Conservation (phyloP, 1,140 invertebrate genomes). For the Antheraea mylitta region DNA sequence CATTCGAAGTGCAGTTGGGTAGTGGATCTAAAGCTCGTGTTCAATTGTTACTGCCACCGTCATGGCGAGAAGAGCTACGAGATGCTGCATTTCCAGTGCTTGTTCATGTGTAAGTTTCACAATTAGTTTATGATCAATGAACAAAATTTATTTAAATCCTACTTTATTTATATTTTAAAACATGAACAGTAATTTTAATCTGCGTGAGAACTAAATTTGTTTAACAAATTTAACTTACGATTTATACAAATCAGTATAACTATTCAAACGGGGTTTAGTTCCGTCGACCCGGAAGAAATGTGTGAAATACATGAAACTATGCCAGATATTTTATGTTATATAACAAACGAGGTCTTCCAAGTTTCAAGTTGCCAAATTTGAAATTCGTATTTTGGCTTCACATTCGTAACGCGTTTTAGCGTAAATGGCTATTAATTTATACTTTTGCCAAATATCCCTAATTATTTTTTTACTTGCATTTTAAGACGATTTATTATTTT, state of each 20-base stretch:
- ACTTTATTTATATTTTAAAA: no score
- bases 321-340: constrained; percentile 5
- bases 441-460: constrained; percentile 9
- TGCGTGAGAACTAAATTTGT: neutral
- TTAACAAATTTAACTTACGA: neutral
- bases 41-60: constrained; percentile 88
- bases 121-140: no score
- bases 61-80: constrained; percentile 89
- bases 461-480: neutral
- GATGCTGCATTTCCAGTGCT: constrained; percentile 92
- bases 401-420: constrained; percentile 8
- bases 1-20: constrained; percentile 87
- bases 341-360: constrained; percentile 6
- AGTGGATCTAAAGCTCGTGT: constrained; percentile 89
- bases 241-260: neutral
- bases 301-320: constrained; percentile 6
- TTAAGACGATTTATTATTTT: neutral
- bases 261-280: neutral
- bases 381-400: constrained; percentile 17
- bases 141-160: neutral
- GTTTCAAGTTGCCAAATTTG: constrained; percentile 17
- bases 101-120: constrained; percentile 85
- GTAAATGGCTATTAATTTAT: constrained; percentile 9
- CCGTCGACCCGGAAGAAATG: constrained; percentile 9
- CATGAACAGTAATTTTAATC: neutral